A percentile compares a stretch with the other conserved stretches of the same genome.
These are phyloP conservation scores for Hylomyscus alleni DNA, from an alignment of 2,797 vertebrate genomes.

Conservation along the genomic window DNA sequence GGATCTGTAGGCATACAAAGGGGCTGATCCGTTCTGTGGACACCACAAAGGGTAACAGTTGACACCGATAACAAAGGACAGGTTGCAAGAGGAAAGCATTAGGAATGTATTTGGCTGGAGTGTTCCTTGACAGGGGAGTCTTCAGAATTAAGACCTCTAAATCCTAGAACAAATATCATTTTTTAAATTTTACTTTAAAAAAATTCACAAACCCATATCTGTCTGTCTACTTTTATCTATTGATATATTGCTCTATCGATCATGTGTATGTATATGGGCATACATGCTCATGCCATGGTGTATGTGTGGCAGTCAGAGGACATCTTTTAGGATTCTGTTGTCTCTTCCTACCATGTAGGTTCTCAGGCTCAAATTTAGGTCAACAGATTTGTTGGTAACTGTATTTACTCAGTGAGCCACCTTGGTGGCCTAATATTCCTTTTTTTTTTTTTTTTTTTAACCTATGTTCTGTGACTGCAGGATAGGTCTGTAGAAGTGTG, in stretches of 20 bases:
- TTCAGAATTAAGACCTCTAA: neutral
- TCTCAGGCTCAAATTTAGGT: neutral
- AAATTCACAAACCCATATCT: neutral
- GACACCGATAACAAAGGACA: neutral
- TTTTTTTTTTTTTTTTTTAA: neutral
- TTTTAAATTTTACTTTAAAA: neutral
- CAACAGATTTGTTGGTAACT: neutral
- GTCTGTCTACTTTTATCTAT: neutral
- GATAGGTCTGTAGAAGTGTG: neutral
- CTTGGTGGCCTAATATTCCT: neutral
- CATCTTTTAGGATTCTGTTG: neutral
- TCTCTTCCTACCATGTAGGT: neutral
- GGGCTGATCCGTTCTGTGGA: neutral
- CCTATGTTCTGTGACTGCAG: neutral
- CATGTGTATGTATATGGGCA: neutral
- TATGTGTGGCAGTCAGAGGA: neutral
- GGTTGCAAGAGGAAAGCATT: neutral
- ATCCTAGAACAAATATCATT: neutral
- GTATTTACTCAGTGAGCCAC: neutral
- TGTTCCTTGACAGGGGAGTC: neutral
- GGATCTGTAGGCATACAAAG: neutral
- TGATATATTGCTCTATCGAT: neutral
- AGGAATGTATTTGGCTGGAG: neutral
- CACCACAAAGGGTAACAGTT: neutral
- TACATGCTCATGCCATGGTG: neutral